A percentile compares a stretch with the other conserved stretches of the same genome.
These are phyloP conservation scores for Diploptera punctata DNA, from an alignment of 2,888 invertebrate species.

Conservation along the genomic window DNA sequence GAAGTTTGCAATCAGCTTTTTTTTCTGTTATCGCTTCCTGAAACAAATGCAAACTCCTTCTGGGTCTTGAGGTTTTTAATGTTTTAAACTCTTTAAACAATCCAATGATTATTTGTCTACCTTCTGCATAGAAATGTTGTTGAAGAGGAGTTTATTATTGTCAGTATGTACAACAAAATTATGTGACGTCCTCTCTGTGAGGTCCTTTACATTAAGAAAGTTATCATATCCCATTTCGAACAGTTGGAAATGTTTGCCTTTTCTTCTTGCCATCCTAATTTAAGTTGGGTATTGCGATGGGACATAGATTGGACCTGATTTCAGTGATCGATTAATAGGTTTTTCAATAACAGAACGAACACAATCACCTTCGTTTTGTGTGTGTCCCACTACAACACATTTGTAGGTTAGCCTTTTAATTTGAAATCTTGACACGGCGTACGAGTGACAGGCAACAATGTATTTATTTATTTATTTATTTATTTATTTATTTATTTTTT, in stretches of 20 bases:
- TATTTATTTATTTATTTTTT: too few relatives aligned
- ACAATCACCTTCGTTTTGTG: slow-evolving; percentile 22
- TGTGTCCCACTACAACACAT: neutral
- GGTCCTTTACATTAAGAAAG: slow-evolving; percentile 5
- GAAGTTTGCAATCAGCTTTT: slow-evolving; percentile 1
- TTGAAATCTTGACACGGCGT: slow-evolving; percentile 11
- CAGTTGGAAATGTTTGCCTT: slow-evolving; percentile 17
- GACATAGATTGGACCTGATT: neutral
- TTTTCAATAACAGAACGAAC: neutral
- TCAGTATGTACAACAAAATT: slow-evolving; percentile 16
- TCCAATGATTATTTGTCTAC: slow-evolving; percentile 26
- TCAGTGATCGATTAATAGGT: slow-evolving; percentile 6
- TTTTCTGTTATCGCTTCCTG: neutral
- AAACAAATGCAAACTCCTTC: neutral
- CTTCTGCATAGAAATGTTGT: slow-evolving; percentile 15
- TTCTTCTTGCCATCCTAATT: slow-evolving; percentile 23
- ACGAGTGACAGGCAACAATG: slow-evolving; percentile 26
- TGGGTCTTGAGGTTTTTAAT: slow-evolving; percentile 24
- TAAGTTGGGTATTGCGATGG: neutral
- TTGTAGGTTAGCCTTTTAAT: slow-evolving; percentile 6
- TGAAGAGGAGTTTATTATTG: slow-evolving; percentile 15
- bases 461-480: too few relatives aligned
- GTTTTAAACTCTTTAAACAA: slow-evolving; percentile 22
- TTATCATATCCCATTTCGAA: slow-evolving; percentile 6
- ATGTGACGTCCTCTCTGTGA: neutral